Base-by-base conservation (phyloP, 1,140 invertebrate species). In the Heliconius nattereri region DNA sequence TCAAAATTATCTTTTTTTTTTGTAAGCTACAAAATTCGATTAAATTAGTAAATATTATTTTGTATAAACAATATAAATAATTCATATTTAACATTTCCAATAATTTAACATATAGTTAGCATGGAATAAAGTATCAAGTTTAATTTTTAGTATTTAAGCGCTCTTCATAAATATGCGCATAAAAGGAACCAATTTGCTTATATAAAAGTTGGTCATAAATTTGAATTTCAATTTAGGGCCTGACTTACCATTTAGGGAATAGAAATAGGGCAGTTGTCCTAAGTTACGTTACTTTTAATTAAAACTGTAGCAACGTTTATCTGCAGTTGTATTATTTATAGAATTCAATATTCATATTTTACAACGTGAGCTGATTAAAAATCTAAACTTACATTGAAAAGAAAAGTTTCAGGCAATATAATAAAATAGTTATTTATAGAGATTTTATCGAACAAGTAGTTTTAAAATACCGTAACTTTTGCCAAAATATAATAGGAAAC, bases 91-190 rank as follows among this genome's bases (percentile, higher is more conserved):
- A 26, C 40, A 45, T 45, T 3, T 11, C 11, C 11, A 23, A 60
- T 26, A 26, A 60, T 66, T 66, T 26, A 29, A 66, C 57, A 66
- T 29, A 66, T 3, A 66, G 0, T 66, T 66, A 66, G 57, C 9
- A 26, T 26, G 23, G 11, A 66, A 66, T 66, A 66, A 66, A 26
- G 23, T 66, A 26, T 66, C 23, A 66, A 66, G 8, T 66, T 66
- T 13, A 16, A 66, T 66, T 66, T 75, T 26, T 66, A 60, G 57
- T 75, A 75, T 60, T 75, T 49, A 54, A 60, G 20, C 20, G 29
- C 26, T 66, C 57, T 75, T 74, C 78, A 81, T 81, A 81, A 83
- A 73, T 83, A 83, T 83, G 82, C 82, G 82, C 82, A 83, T 83
- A 83, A 83, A 83, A 72, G 79, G 82, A 83, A 71, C 76, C 29